Conservation (phyloP, 2,888 invertebrate species). For the Aphrophora alni region DNA sequence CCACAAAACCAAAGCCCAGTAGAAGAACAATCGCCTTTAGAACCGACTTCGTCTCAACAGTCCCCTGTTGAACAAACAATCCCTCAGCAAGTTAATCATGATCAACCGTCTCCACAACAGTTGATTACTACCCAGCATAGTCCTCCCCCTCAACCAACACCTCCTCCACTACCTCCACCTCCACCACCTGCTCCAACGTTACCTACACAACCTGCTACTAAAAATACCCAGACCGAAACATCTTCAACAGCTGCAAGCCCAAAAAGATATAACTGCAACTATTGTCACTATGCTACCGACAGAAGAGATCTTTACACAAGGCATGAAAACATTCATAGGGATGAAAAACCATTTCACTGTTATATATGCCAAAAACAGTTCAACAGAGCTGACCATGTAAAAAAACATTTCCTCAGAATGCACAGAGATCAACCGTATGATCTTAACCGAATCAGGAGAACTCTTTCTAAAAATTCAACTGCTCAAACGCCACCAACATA, state of each 20-base stretch:
- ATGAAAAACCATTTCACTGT: conserved; percentile 93
- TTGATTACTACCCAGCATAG: background rate
- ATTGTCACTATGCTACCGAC: conserved; percentile 91
- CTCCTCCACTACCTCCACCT: conserved; percentile 22
- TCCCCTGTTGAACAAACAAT: background rate
- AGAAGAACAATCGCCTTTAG: background rate
- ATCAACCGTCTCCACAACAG: background rate
- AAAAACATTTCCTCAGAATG: conserved; percentile 92
- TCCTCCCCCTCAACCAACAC: background rate
- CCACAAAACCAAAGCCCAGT: background rate
- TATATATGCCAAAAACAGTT: conserved; percentile 92
- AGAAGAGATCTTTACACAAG: conserved; percentile 88
- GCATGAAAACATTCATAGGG: conserved; percentile 92
- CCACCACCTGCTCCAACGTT: conserved; percentile 19
- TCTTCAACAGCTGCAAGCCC: conserved; percentile 35
- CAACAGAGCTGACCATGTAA: conserved; percentile 92
- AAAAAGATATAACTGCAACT: conserved; percentile 84
- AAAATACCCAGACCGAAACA: conserved; percentile 23
- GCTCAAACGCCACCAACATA: conserved; percentile 25
- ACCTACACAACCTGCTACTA: conserved; percentile 2
- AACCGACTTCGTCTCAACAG: conserved; percentile 10
- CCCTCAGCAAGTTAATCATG: background rate
- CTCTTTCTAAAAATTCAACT: conserved; percentile 19
- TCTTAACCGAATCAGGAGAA: conserved; percentile 67
- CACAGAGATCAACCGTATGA: conserved; percentile 90